These are phyloP conservation scores for Macrocentrus cingulum DNA, from an alignment of 1,140 invertebrate genomes.

Conservation along the genomic window DNA sequence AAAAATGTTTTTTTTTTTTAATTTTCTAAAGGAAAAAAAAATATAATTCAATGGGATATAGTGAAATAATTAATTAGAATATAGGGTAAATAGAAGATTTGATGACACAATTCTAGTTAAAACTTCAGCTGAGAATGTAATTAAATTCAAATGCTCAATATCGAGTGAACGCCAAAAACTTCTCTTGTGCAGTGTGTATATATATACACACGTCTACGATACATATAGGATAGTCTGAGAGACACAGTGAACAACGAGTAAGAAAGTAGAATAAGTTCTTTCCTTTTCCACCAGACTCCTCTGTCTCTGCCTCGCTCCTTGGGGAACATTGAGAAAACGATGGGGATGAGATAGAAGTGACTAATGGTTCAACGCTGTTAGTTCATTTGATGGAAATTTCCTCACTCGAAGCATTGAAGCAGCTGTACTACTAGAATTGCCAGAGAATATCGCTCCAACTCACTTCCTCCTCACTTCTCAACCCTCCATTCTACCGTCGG, in stretches of 20 bases:
- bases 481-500: slow-evolving; percentile 3
- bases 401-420: neutral
- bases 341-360: slow-evolving; percentile 26
- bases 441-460: no score
- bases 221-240: neutral
- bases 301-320: slow-evolving; percentile 5
- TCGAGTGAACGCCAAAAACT: slow-evolving; percentile 5
- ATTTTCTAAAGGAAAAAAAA: no score
- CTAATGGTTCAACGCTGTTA: slow-evolving; percentile 29
- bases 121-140: slow-evolving; percentile 8
- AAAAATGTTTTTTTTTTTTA: no score
- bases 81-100: no score
- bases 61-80: no score
- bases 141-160: slow-evolving; percentile 16
- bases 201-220: neutral
- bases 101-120: slow-evolving; percentile 8
- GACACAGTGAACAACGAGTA: neutral
- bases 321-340: slow-evolving; percentile 13
- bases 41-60: no score
- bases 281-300: neutral
- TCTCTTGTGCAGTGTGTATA: no score
- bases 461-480: no score
- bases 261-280: slow-evolving; percentile 6
- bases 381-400: slow-evolving; percentile 31
- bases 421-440: slow-evolving; percentile 12